These are phyloP conservation scores for human DNA, from an alignment of 2,113 vertebrate genomes.

Conservation along the genomic window DNA sequence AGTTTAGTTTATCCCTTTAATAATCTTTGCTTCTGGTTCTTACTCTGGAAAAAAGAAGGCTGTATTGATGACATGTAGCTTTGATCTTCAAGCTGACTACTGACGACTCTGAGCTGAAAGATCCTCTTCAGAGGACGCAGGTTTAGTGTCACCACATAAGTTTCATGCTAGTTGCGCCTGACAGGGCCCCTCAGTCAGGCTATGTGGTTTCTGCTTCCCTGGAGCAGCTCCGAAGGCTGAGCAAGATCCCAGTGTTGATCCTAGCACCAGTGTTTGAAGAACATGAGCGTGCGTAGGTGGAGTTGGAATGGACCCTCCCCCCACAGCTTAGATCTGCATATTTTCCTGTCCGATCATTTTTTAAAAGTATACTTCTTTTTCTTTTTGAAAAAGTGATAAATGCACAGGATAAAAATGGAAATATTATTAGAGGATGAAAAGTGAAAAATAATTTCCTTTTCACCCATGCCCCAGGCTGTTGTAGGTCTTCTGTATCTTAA, in stretches of 20 bases:
- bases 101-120: neutral
- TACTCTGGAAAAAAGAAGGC: neutral
- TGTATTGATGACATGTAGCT: neutral
- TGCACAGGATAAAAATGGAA: neutral
- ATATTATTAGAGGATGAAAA: neutral
- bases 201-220: neutral
- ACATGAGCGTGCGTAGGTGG: accelerated
- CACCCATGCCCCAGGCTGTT: neutral
- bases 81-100: neutral
- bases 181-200: neutral
- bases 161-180: neutral
- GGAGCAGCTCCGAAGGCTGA: neutral
- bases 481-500: neutral
- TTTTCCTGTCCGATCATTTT: neutral
- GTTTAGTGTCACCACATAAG: neutral
- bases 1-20: neutral
- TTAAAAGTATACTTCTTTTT: neutral
- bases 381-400: neutral
- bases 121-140: neutral
- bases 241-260: neutral
- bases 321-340: neutral
- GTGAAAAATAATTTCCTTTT: neutral
- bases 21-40: conserved; percentile 38
- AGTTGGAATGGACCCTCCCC: neutral
- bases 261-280: neutral